Percentiles rank a stretch among this genome's conserved stretches.
Evolutionary conservation across 2,888 invertebrate species (phyloP).

Genomic region (Hemicrepidius hirtus): DNA sequence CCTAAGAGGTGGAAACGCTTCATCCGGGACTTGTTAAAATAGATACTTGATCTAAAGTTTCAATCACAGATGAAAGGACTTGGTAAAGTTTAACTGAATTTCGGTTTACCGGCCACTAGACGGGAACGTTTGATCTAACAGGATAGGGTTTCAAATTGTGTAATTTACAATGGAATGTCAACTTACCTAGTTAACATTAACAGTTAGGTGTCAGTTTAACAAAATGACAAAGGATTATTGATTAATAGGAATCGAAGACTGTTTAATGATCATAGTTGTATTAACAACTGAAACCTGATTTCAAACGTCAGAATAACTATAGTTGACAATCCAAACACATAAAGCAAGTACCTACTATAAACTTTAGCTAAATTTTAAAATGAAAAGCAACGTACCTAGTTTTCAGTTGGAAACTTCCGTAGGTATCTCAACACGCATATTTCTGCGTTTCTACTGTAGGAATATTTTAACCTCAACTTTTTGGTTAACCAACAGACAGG

Average conservation of each 20-base stretch:
- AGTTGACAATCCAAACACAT: no score
- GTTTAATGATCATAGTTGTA: no score
- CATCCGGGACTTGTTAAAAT: slow-evolving; percentile 33
- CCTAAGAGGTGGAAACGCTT: background rate
- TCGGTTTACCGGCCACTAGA: slow-evolving; percentile 38
- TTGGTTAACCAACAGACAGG: slow-evolving; percentile 2
- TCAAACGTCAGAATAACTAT: no score
- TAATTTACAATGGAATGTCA: slow-evolving; percentile 40
- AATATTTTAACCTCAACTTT: slow-evolving; percentile 8
- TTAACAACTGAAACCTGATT: no score
- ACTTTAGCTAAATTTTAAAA: no score
- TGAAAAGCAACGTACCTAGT: no score
- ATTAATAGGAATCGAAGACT: background rate
- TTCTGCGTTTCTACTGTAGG: no score
- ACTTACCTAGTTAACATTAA: slow-evolving; percentile 35
- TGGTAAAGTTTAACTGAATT: slow-evolving; percentile 41
- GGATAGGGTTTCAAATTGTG: slow-evolving; percentile 37
- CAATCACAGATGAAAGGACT: slow-evolving; percentile 42
- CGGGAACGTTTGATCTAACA: slow-evolving; percentile 38
- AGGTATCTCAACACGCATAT: no score
- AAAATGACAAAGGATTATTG: slow-evolving; percentile 7
- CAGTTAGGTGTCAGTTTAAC: slow-evolving; percentile 9
- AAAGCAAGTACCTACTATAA: no score
- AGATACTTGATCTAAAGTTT: slow-evolving; percentile 32
- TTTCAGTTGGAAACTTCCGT: no score